A percentile compares a stretch with the other conserved stretches of the same genome.
These are phyloP conservation scores for Scolopax bukidnonensis DNA, from an alignment of 2,797 vertebrate genomes.

Conservation along the genomic window DNA sequence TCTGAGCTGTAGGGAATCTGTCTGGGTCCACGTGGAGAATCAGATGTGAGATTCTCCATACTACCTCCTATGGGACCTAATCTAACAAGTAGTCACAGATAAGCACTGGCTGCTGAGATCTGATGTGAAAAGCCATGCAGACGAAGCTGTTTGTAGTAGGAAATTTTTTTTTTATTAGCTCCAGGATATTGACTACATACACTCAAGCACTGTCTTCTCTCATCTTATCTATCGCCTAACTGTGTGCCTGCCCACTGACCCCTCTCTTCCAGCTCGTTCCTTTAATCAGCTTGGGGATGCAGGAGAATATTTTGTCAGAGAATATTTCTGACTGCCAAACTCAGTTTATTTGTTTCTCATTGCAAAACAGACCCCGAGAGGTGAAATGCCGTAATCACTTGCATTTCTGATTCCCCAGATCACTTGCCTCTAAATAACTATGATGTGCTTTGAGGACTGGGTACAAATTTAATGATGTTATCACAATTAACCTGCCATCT, in stretches of 20 bases:
- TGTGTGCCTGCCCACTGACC: conserved; percentile 40
- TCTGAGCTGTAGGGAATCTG: background rate
- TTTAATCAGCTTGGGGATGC: conserved; percentile 52
- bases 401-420: conserved; percentile 53
- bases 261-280: conserved; percentile 7
- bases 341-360: conserved; percentile 58
- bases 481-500: conserved; percentile 53
- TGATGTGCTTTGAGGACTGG: conserved; percentile 49
- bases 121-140: conserved; percentile 7
- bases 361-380: conserved; percentile 51
- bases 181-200: conserved; percentile 2
- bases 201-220: conserved; percentile 22
- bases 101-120: conserved; percentile 36
- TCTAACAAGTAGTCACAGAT: conserved; percentile 34
- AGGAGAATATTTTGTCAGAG: conserved; percentile 47
- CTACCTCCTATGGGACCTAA: background rate
- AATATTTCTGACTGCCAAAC: conserved; percentile 56
- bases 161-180: conserved; percentile 43
- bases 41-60: background rate
- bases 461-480: conserved; percentile 50
- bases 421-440: conserved; percentile 46
- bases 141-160: background rate
- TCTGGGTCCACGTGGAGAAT: background rate
- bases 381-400: conserved; percentile 54
- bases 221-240: conserved; percentile 47